A percentile compares a stretch with the other conserved stretches of the same genome.
Conservation (phyloP, 2,888 invertebrate genomes). For the Trypoxylon attenuatum region DNA sequence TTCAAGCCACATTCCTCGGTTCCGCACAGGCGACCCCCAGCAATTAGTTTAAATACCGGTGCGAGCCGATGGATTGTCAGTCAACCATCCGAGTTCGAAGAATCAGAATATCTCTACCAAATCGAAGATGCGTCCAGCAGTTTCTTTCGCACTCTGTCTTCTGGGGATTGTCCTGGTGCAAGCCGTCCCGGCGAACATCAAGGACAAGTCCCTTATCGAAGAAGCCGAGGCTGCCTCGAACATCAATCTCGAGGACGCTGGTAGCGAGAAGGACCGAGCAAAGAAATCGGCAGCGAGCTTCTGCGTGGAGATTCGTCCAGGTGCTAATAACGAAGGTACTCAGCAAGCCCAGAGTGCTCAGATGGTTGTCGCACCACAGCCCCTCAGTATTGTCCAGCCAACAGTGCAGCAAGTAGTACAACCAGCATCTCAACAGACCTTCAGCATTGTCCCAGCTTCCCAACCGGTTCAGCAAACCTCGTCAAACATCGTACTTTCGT, state of each 20-base stretch:
- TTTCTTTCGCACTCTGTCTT: constrained; percentile 12
- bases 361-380: not conserved
- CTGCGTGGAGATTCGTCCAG: constrained; percentile 75
- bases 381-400: not conserved
- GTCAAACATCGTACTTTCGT: not conserved
- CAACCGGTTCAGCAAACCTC: constrained; percentile 6
- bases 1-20: not conserved
- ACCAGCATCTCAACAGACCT: not conserved
- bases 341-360: not conserved
- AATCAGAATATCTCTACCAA: not conserved
- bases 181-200: constrained; percentile 35
- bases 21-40: not conserved
- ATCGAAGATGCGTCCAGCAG: constrained; percentile 30
- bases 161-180: constrained; percentile 29
- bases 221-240: constrained; percentile 12
- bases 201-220: constrained; percentile 18
- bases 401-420: constrained; percentile 7
- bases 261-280: constrained; percentile 54
- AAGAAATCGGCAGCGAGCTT: constrained; percentile 75
- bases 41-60: constrained; percentile 37
- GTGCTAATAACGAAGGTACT: constrained; percentile 18
- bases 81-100: constrained; percentile 10
- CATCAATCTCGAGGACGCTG: constrained; percentile 23
- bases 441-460: not conserved
- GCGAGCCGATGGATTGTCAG: constrained; percentile 18